Percentiles rank a stretch among this genome's conserved stretches.
Conservation (phyloP, 1,140 invertebrate genomes). For the Ylistrum balloti region DNA sequence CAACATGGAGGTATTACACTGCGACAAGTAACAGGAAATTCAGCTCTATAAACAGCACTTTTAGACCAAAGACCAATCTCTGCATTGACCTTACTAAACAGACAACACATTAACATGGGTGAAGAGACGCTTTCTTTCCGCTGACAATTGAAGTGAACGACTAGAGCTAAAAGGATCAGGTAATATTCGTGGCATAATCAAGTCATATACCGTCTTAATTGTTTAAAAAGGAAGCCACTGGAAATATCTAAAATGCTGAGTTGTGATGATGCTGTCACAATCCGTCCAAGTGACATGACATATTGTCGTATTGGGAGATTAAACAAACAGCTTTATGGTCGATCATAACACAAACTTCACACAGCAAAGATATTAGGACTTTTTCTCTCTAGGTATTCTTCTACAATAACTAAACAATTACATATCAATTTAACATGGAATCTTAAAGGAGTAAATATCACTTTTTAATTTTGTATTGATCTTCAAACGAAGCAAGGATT, state of each 20-base stretch:
- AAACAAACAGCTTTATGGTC: background rate
- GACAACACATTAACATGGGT: slow-evolving; percentile 11
- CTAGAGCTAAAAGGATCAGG: background rate
- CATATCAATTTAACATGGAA: no score
- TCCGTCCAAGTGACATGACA: background rate
- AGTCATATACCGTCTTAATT: slow-evolving; percentile 3
- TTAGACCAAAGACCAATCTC: background rate
- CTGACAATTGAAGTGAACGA: background rate
- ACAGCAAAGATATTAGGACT: background rate
- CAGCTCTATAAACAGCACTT: slow-evolving; percentile 11
- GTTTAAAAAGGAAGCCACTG: background rate
- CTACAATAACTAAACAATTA: no score
- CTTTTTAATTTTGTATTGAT: no score
- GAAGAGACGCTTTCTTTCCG: background rate
- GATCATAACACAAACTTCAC: background rate
- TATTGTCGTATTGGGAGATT: background rate
- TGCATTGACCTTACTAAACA: slow-evolving; percentile 27
- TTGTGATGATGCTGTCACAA: slow-evolving; percentile 3
- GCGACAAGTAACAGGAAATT: background rate
- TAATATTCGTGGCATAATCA: slow-evolving; percentile 13
- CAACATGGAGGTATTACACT: slow-evolving; percentile 3
- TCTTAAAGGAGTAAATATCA: no score
- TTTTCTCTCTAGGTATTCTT: no score
- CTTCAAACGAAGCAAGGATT: no score
- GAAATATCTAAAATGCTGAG: background rate